Percentiles rank a stretch among this genome's conserved stretches.
Evolutionary conservation across 1,140 invertebrate species (phyloP).

Genomic region (Eueides isabella): DNA sequence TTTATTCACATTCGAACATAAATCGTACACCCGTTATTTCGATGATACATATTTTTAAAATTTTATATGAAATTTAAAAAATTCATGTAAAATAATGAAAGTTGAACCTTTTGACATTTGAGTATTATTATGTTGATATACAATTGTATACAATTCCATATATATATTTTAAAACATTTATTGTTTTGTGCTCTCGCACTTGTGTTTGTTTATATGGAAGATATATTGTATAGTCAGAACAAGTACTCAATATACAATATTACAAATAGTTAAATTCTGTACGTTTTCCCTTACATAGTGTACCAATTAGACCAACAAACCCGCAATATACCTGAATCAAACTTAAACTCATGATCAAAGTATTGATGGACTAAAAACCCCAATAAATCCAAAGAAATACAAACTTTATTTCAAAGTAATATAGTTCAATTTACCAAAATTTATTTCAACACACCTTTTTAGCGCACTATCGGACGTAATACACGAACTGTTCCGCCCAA

Average conservation of each 20-base stretch:
- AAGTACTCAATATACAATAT: background rate
- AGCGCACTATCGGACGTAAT: constrained; percentile 22
- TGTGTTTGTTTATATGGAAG: background rate
- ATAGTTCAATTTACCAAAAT: background rate
- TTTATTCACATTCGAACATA: no score
- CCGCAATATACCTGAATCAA: background rate
- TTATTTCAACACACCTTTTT: constrained; percentile 6
- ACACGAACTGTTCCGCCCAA: constrained; percentile 17
- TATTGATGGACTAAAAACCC: no score
- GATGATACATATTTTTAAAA: no score
- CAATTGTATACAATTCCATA: background rate
- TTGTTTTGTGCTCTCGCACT: background rate
- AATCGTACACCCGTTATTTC: no score
- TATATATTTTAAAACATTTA: background rate
- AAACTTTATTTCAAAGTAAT: background rate
- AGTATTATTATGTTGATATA: no score
- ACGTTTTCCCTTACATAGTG: background rate
- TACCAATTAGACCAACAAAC: background rate
- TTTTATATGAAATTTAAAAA: no score
- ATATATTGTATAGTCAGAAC: background rate
- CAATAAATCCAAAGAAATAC: background rate
- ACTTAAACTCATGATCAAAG: background rate
- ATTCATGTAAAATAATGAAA: background rate
- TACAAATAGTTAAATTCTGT: background rate
- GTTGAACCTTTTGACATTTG: background rate